Evolutionary conservation across 1,140 invertebrate species (phyloP).

Genomic region (Procambarus clarkii): DNA sequence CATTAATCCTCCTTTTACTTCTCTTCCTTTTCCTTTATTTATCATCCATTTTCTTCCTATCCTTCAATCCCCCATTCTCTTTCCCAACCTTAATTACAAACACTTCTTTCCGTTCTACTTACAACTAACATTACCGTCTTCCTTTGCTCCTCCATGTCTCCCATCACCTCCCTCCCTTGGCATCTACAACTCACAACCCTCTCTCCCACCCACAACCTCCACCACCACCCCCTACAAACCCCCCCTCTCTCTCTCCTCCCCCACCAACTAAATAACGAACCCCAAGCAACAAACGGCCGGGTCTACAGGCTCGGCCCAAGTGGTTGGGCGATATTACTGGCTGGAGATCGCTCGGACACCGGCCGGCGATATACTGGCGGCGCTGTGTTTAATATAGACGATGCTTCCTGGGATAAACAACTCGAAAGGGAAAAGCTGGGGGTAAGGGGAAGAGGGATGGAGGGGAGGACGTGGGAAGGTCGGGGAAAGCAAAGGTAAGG

Average conservation of each 20-base stretch:
- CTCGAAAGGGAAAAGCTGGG: neutral
- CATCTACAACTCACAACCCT: too few relatives aligned
- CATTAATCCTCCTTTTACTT: too few relatives aligned
- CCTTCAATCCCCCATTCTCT: conserved; percentile 14
- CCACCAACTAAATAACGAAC: neutral
- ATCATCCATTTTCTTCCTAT: conserved; percentile 3
- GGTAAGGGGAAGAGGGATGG: neutral
- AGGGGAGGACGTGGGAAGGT: neutral
- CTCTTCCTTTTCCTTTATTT: too few relatives aligned
- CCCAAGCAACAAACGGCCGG: neutral
- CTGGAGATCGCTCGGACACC: neutral
- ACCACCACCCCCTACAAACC: neutral
- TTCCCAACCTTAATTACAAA: neutral
- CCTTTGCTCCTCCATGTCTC: too few relatives aligned
- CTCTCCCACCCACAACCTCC: neutral
- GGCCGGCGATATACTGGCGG: neutral
- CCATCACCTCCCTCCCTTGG: too few relatives aligned
- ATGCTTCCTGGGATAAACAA: neutral
- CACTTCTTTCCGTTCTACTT: neutral
- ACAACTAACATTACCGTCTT: too few relatives aligned
- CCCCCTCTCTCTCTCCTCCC: neutral
- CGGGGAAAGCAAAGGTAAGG: too few relatives aligned
- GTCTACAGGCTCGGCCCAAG: neutral
- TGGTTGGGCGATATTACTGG: neutral
- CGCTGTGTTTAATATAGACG: neutral